A percentile compares a stretch with the other conserved stretches of the same genome.
Evolutionary conservation across 2,797 vertebrate species (phyloP).

Genomic region (Etheostoma nigrum): DNA sequence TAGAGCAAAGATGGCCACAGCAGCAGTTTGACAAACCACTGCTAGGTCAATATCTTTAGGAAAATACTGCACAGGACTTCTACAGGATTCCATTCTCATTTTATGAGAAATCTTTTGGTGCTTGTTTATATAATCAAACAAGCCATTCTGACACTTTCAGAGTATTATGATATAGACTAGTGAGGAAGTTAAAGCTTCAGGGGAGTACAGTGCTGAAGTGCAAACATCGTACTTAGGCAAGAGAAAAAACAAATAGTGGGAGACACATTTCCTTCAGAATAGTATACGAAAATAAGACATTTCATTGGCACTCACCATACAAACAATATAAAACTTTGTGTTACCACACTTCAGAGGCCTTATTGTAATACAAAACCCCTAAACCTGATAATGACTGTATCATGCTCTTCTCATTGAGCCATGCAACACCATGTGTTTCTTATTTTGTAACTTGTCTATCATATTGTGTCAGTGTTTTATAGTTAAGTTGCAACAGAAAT

Average conservation of each 20-base stretch:
- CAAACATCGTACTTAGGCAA: not conserved
- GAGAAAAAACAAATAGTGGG: not conserved
- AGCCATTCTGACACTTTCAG: too few species aligned
- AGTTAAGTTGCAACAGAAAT: constrained; percentile 68
- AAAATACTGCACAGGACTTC: too few species aligned
- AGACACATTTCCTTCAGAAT: not conserved
- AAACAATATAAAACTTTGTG: not conserved
- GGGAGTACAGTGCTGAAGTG: not conserved
- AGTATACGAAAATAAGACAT: not conserved
- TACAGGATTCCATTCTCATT: too few species aligned
- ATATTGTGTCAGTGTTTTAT: constrained; percentile 56
- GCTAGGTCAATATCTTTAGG: too few species aligned
- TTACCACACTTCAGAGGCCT: not conserved
- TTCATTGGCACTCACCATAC: not conserved
- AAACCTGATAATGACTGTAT: constrained; percentile 29
- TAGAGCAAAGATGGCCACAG: not conserved
- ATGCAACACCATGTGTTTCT: constrained; percentile 32
- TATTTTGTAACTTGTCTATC: constrained; percentile 63
- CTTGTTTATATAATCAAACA: too few species aligned
- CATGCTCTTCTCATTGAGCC: constrained; percentile 33
- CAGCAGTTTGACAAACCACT: not conserved
- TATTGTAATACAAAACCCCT: constrained; percentile 12
- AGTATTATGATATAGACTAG: too few species aligned
- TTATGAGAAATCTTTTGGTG: too few species aligned
- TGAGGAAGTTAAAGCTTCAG: not conserved